These are phyloP conservation scores for Esox niger DNA, from an alignment of 2,113 vertebrate species.

Conservation along the genomic window DNA sequence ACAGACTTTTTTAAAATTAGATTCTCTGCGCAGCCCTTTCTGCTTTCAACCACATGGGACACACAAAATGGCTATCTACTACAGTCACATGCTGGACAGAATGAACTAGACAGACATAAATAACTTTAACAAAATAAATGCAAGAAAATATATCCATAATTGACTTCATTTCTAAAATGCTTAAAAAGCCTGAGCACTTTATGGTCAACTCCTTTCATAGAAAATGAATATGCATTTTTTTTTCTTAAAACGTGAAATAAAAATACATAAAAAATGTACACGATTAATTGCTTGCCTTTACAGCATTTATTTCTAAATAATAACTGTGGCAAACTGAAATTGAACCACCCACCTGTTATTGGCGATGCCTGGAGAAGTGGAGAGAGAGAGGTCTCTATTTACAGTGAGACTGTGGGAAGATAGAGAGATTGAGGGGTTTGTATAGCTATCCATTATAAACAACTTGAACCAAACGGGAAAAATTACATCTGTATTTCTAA, in stretches of 20 bases:
- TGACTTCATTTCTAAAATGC: too few relatives aligned
- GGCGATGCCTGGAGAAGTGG: constrained; percentile 1
- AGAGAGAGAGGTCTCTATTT: constrained; percentile 5
- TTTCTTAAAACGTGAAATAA: background rate
- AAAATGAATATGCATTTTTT: too few relatives aligned
- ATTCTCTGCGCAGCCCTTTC: background rate
- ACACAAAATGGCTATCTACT: constrained; percentile 10
- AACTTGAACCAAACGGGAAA: background rate
- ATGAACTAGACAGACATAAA: background rate
- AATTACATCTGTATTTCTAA: constrained; percentile 2
- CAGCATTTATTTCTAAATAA: too few relatives aligned
- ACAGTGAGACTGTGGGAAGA: constrained; percentile 11
- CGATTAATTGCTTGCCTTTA: background rate
- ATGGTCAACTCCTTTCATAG: too few relatives aligned
- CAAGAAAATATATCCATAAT: too few relatives aligned
- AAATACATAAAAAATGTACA: background rate
- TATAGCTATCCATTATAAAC: constrained; percentile 15
- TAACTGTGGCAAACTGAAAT: background rate
- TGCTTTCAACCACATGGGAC: background rate
- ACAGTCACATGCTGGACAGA: background rate
- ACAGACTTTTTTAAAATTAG: background rate
- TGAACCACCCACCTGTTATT: constrained; percentile 37
- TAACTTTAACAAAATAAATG: background rate
- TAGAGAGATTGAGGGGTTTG: constrained; percentile 20
- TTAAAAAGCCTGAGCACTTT: too few relatives aligned